These are phyloP conservation scores for Oxystoma pomonae DNA, from an alignment of 2,888 invertebrate genomes.

Conservation along the genomic window DNA sequence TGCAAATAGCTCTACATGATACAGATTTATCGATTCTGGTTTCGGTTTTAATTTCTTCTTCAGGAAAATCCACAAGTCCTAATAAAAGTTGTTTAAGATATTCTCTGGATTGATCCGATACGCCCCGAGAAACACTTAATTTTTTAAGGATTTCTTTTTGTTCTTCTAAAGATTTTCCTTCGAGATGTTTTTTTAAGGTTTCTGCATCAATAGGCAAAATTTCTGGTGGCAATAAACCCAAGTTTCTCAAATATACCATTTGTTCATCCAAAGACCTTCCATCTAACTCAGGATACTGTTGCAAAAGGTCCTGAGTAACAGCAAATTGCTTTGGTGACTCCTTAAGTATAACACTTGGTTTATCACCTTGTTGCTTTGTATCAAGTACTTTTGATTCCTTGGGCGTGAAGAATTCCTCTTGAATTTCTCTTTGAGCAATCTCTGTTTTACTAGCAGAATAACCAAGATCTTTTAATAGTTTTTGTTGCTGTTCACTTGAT, in stretches of 20 bases:
- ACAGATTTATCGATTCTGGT: conserved; percentile 1
- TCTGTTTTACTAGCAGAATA: not conserved
- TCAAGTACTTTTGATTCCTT: no score
- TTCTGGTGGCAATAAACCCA: not conserved
- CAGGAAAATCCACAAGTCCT: not conserved
- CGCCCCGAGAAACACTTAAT: not conserved
- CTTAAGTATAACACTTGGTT: not conserved
- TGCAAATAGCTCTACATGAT: conserved; percentile 19
- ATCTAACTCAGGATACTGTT: not conserved
- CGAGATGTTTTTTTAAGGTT: conserved; percentile 6
- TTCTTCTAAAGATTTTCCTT: conserved; percentile 8
- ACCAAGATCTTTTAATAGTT: not conserved
- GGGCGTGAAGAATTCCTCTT: no score
- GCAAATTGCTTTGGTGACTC: not conserved
- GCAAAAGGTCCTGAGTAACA: not conserved
- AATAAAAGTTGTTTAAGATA: not conserved
- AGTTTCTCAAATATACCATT: not conserved
- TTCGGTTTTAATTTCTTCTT: not conserved
- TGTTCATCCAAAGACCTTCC: not conserved
- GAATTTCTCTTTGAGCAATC: not conserved
- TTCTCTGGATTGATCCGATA: not conserved
- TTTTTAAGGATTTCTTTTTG: not conserved
- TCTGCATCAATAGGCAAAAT: not conserved
- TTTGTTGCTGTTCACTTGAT: not conserved
- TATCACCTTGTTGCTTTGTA: not conserved